Conservation (phyloP, 2,113 vertebrate genomes). For the Carollia perspicillata region DNA sequence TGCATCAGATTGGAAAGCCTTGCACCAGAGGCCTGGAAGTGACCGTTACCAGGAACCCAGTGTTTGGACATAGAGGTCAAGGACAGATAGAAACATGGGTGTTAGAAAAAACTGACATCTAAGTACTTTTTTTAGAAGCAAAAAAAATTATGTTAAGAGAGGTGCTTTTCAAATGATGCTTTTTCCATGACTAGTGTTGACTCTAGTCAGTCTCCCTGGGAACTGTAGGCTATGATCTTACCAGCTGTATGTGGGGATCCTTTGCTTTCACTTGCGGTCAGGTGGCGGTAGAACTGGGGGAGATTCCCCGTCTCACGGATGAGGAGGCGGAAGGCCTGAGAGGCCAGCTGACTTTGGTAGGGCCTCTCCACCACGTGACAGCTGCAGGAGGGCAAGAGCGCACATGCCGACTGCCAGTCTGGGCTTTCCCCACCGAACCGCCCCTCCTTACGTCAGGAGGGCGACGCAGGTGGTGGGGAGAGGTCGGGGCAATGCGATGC, state of each 20-base stretch:
- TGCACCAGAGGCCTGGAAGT: not conserved
- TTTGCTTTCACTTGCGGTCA: not conserved
- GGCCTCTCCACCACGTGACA: not conserved
- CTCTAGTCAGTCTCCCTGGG: not conserved
- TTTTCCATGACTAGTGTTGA: not conserved
- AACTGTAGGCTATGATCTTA: not conserved
- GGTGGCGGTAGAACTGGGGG: not conserved
- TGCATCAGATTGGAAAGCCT: not conserved
- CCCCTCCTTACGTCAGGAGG: not conserved
- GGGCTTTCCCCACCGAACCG: accelerated
- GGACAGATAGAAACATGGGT: not conserved
- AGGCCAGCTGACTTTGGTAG: not conserved
- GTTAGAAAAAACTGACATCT: not conserved
- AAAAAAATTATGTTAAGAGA: not conserved
- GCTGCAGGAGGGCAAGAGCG: not conserved
- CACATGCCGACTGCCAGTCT: accelerated
- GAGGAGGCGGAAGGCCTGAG: not conserved
- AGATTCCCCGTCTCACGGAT: not conserved
- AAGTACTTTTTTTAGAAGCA: not conserved
- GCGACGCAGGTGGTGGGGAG: accelerated
- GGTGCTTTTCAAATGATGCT: slow-evolving; percentile 1
- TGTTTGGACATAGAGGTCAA: not conserved
- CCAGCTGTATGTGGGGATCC: not conserved
- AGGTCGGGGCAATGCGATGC: accelerated
- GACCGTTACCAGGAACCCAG: not conserved